Conservation (phyloP, 2,113 vertebrate genomes). For the Bagarius yarrelli region DNA sequence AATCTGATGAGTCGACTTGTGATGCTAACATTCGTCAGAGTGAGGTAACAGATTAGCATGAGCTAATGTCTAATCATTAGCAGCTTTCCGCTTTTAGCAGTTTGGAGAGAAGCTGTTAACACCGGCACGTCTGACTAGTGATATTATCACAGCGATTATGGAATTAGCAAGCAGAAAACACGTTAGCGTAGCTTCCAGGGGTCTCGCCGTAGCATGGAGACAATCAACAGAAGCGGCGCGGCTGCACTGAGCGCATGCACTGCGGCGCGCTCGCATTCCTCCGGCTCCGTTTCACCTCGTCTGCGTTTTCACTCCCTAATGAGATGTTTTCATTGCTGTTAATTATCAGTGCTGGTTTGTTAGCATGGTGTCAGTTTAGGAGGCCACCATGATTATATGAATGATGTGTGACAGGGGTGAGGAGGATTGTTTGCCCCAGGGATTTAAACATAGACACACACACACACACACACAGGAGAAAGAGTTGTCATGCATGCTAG, state of each 20-base stretch:
- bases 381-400: neutral
- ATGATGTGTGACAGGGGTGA: slow-evolving; percentile 1
- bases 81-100: neutral
- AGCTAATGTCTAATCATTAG: neutral
- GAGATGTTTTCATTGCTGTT: slow-evolving; percentile 22
- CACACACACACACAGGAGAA: slow-evolving; percentile 15
- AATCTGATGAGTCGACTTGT: too few species aligned
- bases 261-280: too few species aligned
- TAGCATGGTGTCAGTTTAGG: slow-evolving; percentile 2
- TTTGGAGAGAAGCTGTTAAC: neutral
- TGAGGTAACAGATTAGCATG: neutral
- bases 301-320: slow-evolving; percentile 21
- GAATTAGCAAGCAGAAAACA: neutral
- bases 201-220: neutral
- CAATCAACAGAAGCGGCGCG: too few species aligned
- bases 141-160: neutral
- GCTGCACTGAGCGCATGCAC: too few species aligned
- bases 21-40: too few species aligned
- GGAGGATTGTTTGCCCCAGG: neutral
- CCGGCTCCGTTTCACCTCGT: neutral
- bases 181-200: neutral
- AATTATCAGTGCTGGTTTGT: slow-evolving; percentile 14
- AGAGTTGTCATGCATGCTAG: neutral
- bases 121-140: neutral
- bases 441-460: neutral